Evolutionary conservation across 2,113 vertebrate species (phyloP).

Genomic region (Mormyrus lacerda): DNA sequence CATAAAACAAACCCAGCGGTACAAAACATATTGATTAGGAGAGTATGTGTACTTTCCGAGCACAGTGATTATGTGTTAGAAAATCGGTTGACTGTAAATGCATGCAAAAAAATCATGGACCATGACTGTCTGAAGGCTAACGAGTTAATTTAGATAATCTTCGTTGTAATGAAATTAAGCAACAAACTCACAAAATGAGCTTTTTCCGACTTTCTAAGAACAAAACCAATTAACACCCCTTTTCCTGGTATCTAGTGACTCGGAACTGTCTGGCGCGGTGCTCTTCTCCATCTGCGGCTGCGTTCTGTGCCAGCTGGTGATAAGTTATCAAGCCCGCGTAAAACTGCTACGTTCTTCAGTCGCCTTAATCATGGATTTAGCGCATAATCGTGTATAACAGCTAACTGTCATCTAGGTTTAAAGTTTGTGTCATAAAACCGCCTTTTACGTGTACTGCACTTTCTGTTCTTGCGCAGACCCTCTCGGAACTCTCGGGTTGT

Average conservation of each 20-base stretch:
- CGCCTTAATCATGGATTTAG: neutral
- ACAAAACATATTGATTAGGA: neutral
- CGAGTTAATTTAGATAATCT: neutral
- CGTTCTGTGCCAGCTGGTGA: neutral
- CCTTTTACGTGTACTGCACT: neutral
- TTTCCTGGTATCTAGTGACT: neutral
- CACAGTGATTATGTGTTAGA: neutral
- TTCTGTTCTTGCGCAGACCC: neutral
- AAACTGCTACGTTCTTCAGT: neutral
- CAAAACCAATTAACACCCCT: neutral
- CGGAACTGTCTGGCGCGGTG: neutral
- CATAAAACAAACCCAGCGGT: neutral
- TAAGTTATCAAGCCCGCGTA: neutral
- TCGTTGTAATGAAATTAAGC: neutral
- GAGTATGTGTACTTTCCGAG: neutral
- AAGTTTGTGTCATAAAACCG: slow-evolving; percentile 37
- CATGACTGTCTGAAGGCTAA: neutral
- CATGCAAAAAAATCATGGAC: neutral
- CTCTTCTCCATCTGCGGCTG: neutral
- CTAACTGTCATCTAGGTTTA: slow-evolving; percentile 32
- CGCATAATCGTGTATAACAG: neutral
- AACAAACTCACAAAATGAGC: neutral
- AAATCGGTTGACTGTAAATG: neutral
- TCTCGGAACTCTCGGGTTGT: neutral
- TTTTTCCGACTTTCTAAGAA: neutral